phyloP scores from a whole-genome alignment of 2,113 vertebrate genomes.

The Oryzias celebensis region DNA sequence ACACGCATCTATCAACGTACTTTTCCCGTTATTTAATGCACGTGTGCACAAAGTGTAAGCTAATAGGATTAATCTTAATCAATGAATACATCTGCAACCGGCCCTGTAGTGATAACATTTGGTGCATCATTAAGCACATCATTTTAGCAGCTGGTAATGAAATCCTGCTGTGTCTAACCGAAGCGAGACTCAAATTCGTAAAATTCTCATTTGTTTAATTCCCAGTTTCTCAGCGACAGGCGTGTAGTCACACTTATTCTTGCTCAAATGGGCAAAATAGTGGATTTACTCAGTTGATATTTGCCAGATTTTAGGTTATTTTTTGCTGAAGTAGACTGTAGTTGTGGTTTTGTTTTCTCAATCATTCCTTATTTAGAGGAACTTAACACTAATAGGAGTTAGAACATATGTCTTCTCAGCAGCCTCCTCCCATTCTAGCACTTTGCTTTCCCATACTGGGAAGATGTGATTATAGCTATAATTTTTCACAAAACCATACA shows the following conservation, averaged over 20 bases:
- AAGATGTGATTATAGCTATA: slow-evolving; percentile 33
- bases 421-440: slow-evolving; percentile 23
- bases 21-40: neutral
- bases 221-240: neutral
- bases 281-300: neutral
- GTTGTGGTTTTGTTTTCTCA: slow-evolving; percentile 10
- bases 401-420: neutral
- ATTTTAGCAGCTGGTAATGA: slow-evolving; percentile 29
- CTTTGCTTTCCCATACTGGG: slow-evolving; percentile 8
- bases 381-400: neutral
- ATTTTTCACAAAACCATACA: slow-evolving; percentile 54
- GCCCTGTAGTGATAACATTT: slow-evolving; percentile 35
- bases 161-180: slow-evolving; percentile 6
- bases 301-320: slow-evolving; percentile 6
- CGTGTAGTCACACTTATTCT: neutral
- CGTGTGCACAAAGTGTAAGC: neutral
- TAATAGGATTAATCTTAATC: slow-evolving; percentile 43
- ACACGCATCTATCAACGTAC: neutral
- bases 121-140: slow-evolving; percentile 38
- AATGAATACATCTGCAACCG: slow-evolving; percentile 34
- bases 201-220: neutral
- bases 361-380: slow-evolving; percentile 18
- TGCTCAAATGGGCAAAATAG: slow-evolving; percentile 2
- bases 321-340: slow-evolving; percentile 7
- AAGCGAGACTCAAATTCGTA: slow-evolving; percentile 5